phyloP scores from a whole-genome alignment of 2,797 vertebrate species.

The Bradypodion pumilum region DNA sequence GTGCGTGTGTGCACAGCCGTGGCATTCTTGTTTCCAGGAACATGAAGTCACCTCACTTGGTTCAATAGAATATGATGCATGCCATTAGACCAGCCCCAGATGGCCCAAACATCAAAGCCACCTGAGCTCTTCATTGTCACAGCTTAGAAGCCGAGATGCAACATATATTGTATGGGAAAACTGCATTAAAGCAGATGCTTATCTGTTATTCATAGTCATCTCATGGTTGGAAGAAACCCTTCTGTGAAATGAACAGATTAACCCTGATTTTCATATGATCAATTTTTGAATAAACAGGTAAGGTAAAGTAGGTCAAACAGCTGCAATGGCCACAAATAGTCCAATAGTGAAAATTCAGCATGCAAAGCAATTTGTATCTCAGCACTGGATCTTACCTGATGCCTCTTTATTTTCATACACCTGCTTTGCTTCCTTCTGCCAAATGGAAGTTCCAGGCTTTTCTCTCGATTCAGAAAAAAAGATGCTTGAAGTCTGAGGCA shows the following conservation, averaged over 20 bases:
- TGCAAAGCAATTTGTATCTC: neutral
- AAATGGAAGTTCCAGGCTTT: fast-evolving
- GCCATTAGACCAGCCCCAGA: slow-evolving; percentile 2
- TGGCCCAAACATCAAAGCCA: slow-evolving; percentile 14
- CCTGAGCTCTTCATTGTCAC: slow-evolving; percentile 24
- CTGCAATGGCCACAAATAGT: neutral
- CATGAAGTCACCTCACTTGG: neutral
- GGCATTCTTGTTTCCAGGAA: neutral
- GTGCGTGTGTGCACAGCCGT: neutral
- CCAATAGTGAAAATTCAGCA: neutral
- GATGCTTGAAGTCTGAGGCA: neutral
- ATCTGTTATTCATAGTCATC: slow-evolving; percentile 37
- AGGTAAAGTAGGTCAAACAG: slow-evolving; percentile 22
- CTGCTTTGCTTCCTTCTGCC: neutral
- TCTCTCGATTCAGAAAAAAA: slow-evolving; percentile 23
- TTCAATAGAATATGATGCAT: neutral
- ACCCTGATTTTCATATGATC: slow-evolving; percentile 23
- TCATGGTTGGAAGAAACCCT: slow-evolving; percentile 41
- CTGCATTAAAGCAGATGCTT: slow-evolving; percentile 15
- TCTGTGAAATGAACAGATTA: neutral
- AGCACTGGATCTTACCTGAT: neutral
- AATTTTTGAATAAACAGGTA: slow-evolving; percentile 3
- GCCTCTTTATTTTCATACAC: neutral
- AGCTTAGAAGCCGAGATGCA: slow-evolving; percentile 32
- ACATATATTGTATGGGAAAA: slow-evolving; percentile 16